These are phyloP conservation scores for Leptobrachium ailaonicum DNA, from an alignment of 2,113 vertebrate genomes.

Conservation along the genomic window DNA sequence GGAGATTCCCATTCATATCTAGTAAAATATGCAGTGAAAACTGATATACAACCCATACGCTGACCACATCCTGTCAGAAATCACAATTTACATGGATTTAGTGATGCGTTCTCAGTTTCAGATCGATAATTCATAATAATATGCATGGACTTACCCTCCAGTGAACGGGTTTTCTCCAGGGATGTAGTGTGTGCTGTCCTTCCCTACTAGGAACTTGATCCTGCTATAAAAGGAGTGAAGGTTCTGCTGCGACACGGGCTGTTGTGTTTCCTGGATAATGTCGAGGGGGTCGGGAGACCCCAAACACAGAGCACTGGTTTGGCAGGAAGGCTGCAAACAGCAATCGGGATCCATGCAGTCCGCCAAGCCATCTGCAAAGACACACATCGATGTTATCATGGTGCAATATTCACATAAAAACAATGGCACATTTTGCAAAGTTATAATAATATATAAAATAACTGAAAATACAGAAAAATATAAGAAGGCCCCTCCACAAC, in stretches of 20 bases:
- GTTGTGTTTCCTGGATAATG: constrained; percentile 92
- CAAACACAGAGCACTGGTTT: constrained; percentile 83
- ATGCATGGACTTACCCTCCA: constrained; percentile 78
- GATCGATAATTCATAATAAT: too few species aligned
- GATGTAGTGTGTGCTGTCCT: constrained; percentile 89
- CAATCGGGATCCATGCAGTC: constrained; percentile 99
- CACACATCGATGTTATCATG: neutral
- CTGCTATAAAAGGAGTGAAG: constrained; percentile 90
- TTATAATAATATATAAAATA: too few species aligned
- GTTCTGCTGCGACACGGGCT: constrained; percentile 76
- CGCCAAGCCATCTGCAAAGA: constrained; percentile 82
- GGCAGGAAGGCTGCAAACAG: constrained; percentile 90
- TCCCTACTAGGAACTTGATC: constrained; percentile 90
- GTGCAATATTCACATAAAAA: too few species aligned
- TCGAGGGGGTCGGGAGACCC: constrained; percentile 93
- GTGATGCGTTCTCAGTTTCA: too few species aligned
- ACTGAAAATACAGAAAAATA: too few species aligned
- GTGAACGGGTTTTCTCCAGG: constrained; percentile 89
- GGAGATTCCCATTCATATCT: too few species aligned
- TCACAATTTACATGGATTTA: too few species aligned
- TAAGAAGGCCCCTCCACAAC: too few species aligned
- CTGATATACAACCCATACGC: too few species aligned
- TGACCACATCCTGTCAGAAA: too few species aligned
- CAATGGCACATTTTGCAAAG: too few species aligned
- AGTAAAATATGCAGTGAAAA: too few species aligned